phyloP scores from a whole-genome alignment of 2,797 vertebrate genomes.

The Mormyrus proboscirostris region DNA sequence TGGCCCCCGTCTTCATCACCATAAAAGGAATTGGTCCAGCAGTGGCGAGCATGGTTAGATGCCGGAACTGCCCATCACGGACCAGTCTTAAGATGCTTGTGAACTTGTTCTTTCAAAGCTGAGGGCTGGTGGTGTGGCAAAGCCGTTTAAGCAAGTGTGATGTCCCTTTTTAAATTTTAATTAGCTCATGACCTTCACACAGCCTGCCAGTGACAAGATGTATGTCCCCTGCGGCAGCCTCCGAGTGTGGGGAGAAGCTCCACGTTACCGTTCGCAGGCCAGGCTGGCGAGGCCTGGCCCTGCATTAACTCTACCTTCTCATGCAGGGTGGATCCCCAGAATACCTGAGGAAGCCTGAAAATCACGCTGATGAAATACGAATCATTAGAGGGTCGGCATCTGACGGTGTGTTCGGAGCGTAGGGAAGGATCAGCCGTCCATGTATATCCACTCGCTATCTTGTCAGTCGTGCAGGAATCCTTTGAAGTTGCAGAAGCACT shows the following conservation, averaged over 20 bases:
- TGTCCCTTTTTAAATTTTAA: neutral
- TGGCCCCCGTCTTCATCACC: neutral
- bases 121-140: neutral
- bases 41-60: neutral
- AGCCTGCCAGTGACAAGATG: neutral
- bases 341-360: neutral
- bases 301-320: neutral
- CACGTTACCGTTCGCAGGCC: neutral
- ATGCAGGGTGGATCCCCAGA: neutral
- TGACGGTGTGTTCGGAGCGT: neutral
- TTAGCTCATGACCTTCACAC: slow-evolving; percentile 2
- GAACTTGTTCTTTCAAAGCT: neutral
- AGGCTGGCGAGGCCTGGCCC: neutral
- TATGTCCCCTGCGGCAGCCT: neutral
- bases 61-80: neutral
- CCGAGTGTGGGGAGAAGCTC: neutral
- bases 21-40: neutral
- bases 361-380: neutral
- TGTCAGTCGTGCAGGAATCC: neutral
- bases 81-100: neutral
- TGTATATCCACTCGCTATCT: neutral
- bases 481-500: neutral
- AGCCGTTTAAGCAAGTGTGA: neutral
- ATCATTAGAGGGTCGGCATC: neutral
- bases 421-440: neutral